Base-by-base conservation (phyloP, 2,888 invertebrate genomes). In the Beris chalybata region DNA sequence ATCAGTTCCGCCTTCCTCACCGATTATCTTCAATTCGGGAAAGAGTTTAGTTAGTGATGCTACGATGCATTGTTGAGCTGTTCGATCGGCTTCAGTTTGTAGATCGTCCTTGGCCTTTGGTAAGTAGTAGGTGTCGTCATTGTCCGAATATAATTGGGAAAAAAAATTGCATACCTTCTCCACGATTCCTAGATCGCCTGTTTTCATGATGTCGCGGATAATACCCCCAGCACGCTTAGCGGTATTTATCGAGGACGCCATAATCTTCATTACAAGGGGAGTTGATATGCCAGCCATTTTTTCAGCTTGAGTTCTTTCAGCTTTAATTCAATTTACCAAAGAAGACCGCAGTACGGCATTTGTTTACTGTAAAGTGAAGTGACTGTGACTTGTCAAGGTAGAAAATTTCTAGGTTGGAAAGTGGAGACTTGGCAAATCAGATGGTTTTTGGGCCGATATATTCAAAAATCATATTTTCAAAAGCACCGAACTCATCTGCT, bases 61-160 rank as follows among this genome's bases (percentile, higher is more conserved):
- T 68, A 97, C 87, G 68, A 99, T 99, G 77, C 95, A 96, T 71
- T 87, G 86, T 80, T 99, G 97, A 0, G 96, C 97, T 32, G 93
- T 91, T 71, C 98, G 86, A 78, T 99, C 99, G 5, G 99, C 99
- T 83, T 97, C 96, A 4, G 99, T 99, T 85, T 99, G 98, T 52
- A 94, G 85, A 82, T 99, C 98, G 83, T 96, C 92, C 76, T 89
- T 89, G 22, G 92, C 95, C 89, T 91, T 74, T 63, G 77, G 75
- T 4, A 30, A 55, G 3, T 22, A 44, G 11, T 13, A 29, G 9
- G 9, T 30, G n/a, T 1, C 22, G 22, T 22, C 22, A 22, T 22
- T 22, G 22, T 22, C 22, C 2, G 22, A 22, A 22, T 22, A 22
- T 22, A 2, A 22, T 22, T 22, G 22, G 22, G 1, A 56, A 32